These are phyloP conservation scores for Aphodius sticticus DNA, from an alignment of 2,888 invertebrate genomes.

Conservation along the genomic window DNA sequence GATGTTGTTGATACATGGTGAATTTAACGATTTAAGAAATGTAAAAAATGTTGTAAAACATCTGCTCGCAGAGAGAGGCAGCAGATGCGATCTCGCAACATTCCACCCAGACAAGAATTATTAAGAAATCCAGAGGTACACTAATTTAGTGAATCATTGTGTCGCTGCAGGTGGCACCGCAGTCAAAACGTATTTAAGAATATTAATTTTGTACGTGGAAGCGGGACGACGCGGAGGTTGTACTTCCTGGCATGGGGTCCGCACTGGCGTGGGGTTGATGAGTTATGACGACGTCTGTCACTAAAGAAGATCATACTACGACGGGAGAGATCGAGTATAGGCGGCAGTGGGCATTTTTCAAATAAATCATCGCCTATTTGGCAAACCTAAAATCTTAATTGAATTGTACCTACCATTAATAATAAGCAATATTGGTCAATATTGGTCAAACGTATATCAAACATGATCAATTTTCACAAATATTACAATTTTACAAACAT, in stretches of 20 bases:
- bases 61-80: neutral
- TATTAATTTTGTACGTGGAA: slow-evolving; percentile 50
- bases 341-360: too few relatives aligned
- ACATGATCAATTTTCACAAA: too few relatives aligned
- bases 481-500: too few relatives aligned
- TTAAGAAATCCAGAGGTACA: slow-evolving; percentile 55
- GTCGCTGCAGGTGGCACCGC: slow-evolving; percentile 53
- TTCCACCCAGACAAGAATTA: slow-evolving; percentile 53
- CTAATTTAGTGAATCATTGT: slow-evolving; percentile 56
- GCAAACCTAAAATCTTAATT: too few relatives aligned
- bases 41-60: neutral
- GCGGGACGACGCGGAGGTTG: slow-evolving; percentile 47
- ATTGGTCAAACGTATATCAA: too few relatives aligned
- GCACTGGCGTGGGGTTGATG: slow-evolving; percentile 54
- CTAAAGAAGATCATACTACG: slow-evolving; percentile 32
- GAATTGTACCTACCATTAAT: too few relatives aligned
- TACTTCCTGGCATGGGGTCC: slow-evolving; percentile 58
- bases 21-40: slow-evolving; percentile 4
- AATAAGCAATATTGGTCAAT: too few relatives aligned
- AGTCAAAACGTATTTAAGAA: slow-evolving; percentile 48
- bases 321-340: neutral
- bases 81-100: slow-evolving; percentile 4
- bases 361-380: too few relatives aligned
- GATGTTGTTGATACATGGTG: neutral
- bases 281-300: slow-evolving; percentile 47